These are phyloP conservation scores for Epinotia nisella DNA, from an alignment of 2,888 invertebrate species.

Conservation along the genomic window DNA sequence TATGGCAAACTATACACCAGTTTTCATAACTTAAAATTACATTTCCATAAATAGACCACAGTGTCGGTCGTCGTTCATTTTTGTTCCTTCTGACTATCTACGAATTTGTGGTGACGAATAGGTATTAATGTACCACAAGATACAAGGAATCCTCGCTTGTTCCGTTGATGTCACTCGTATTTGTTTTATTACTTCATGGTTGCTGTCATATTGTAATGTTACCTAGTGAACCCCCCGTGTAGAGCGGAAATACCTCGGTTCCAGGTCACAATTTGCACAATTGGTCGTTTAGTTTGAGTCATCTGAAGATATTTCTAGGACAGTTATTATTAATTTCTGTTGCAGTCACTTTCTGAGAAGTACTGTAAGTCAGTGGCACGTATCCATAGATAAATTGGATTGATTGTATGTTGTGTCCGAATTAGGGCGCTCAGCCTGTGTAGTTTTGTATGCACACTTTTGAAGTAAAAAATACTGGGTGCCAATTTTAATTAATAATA, in stretches of 20 bases:
- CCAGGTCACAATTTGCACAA: constrained; percentile 31
- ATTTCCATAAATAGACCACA: too few relatives aligned
- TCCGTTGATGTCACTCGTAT: too few relatives aligned
- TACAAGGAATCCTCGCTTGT: too few relatives aligned
- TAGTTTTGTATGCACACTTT: too few relatives aligned
- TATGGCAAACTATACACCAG: too few relatives aligned
- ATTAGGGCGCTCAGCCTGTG: background rate
- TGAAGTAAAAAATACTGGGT: too few relatives aligned
- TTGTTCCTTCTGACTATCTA: too few relatives aligned
- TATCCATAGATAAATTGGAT: constrained; percentile 7
- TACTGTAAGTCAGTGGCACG: constrained; percentile 1
- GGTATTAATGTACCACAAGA: background rate
- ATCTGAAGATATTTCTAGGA: constrained; percentile 30
- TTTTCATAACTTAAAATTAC: too few relatives aligned
- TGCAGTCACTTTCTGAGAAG: constrained; percentile 8
- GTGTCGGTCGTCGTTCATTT: too few relatives aligned
- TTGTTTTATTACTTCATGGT: constrained; percentile 13
- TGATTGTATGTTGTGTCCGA: background rate
- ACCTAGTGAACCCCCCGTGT: constrained; percentile 9
- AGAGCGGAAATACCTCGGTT: constrained; percentile 29
- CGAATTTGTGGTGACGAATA: too few relatives aligned
- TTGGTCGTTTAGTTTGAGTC: constrained; percentile 24
- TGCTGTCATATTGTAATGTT: constrained; percentile 2
- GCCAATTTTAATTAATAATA: too few relatives aligned
- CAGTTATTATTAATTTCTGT: constrained; percentile 16